Base-by-base conservation (phyloP, 2,888 invertebrate species). In the Sabatieria punctata region DNA sequence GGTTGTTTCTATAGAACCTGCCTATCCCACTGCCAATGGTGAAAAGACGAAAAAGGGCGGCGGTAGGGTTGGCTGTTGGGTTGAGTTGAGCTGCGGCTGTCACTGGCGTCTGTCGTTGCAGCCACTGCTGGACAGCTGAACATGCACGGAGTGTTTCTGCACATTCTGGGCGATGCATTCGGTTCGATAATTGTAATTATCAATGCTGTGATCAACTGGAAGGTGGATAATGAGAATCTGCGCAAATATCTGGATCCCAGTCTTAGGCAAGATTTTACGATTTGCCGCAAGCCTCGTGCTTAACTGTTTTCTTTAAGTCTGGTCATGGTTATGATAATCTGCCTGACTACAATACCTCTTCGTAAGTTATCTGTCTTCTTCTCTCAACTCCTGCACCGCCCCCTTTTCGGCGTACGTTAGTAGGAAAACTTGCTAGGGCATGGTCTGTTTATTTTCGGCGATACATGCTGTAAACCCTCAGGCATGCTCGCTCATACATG, bases 141-240 rank as follows among this genome's bases (percentile, higher is more conserved):
- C 66, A 97, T 99, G 91, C 78, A 85, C 46, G 97, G 93, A n/a
- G 95, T 95, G n/a, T 97, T 95, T 68, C 74, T 97, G 46, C 97
- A 97, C 66, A 82, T 99, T 3, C 70, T 97, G 33, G 91, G 93
- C 41, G 97, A 97, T 71, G 95, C 95, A 21, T 72, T 99, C 41
- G 97, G 97, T 45, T 88, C 86, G 0, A 76, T 88, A 1, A 84
- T 89, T 56, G 89, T 91, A 13, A 80, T 88, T 39, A 76, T 81
- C 41, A 85, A 86, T 46, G 88, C 89, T 4, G 59, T 76, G 53
- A 73, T 78, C 50, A 74, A 75, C 41, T 70, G 81, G 81, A 73
- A 78, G 43, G 81, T 82, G 0, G 74, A 82, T 0, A 88, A 88
- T 74, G 64, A 69, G 43, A 71, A 69, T 58, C 26, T 57, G 18